These are phyloP conservation scores for Crioceris asparagi DNA, from an alignment of 2,888 invertebrate genomes.

Conservation along the genomic window DNA sequence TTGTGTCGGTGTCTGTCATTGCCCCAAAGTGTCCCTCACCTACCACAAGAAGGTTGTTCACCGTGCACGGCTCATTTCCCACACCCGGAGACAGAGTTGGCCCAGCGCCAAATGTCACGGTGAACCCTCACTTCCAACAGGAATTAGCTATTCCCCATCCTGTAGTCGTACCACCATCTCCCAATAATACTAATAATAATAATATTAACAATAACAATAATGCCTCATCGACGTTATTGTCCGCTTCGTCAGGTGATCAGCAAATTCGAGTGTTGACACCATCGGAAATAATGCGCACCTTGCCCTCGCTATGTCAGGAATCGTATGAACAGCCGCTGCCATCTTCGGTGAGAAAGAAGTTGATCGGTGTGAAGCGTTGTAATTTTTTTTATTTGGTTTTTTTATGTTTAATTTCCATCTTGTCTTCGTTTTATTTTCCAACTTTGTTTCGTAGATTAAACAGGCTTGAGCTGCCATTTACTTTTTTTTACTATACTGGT, in stretches of 20 bases:
- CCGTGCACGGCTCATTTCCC: conserved; percentile 35
- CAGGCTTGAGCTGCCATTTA: too few species aligned
- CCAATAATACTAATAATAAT: conserved; percentile 9
- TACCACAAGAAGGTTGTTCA: not conserved
- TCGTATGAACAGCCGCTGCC: conserved; percentile 51
- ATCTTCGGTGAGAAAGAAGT: conserved; percentile 37
- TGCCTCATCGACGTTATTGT: conserved; percentile 4
- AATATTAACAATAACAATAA: conserved; percentile 37
- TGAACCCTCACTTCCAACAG: conserved; percentile 46
- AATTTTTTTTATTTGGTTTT: conserved; percentile 14
- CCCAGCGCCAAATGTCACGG: conserved; percentile 59
- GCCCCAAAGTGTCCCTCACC: too few species aligned
- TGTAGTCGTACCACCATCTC: too few species aligned
- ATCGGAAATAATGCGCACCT: conserved; percentile 83
- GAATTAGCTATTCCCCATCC: conserved; percentile 16
- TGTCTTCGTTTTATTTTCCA: conserved; percentile 9
- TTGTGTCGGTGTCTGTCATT: too few species aligned
- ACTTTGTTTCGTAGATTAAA: too few species aligned
- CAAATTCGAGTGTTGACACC: conserved; percentile 82
- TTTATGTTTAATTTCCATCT: conserved; percentile 11
- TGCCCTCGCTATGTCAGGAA: conserved; percentile 72
- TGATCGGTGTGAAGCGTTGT: conserved; percentile 22
- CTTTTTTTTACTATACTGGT: too few species aligned
- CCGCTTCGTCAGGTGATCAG: conserved; percentile 46
- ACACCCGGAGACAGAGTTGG: conserved; percentile 44